Conservation (phyloP, 2,888 invertebrate genomes). For the Polymixis lichenea region DNA sequence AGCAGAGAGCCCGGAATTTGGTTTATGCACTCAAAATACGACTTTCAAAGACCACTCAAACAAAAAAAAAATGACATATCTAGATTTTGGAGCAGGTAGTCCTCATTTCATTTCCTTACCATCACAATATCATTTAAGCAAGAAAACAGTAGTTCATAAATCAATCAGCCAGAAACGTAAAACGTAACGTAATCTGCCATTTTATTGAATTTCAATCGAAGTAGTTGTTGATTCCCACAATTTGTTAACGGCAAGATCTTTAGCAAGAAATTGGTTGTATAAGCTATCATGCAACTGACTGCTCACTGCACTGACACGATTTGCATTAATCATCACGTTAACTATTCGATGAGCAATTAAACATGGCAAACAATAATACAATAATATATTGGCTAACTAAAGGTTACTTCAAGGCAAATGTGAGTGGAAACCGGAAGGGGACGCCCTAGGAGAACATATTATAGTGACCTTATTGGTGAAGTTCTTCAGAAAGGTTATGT, state of each 20-base stretch:
- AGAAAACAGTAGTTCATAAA: not conserved
- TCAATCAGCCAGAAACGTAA: not conserved
- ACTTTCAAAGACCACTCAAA: not conserved
- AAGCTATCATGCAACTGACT: constrained; percentile 27
- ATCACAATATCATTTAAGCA: not conserved
- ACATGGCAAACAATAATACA: not conserved
- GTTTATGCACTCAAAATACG: not conserved
- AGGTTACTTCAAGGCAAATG: too few species aligned
- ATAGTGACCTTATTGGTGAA: too few species aligned
- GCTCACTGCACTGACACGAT: constrained; percentile 22
- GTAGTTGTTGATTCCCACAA: constrained; percentile 29
- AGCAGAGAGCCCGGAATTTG: not conserved
- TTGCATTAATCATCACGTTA: constrained; percentile 21
- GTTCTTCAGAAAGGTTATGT: too few species aligned
- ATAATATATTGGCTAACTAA: too few species aligned
- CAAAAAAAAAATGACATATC: too few species aligned
- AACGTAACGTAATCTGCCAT: not conserved
- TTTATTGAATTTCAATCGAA: not conserved
- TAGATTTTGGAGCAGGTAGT: not conserved
- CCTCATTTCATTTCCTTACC: not conserved
- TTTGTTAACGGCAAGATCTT: not conserved
- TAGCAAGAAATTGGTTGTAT: constrained; percentile 39
- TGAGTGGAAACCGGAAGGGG: too few species aligned
- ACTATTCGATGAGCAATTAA: not conserved
- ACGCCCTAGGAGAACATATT: too few species aligned